A percentile compares a stretch with the other conserved stretches of the same genome.
Conservation (phyloP, 2,888 invertebrate genomes). For the Eupithecia exiguata region DNA sequence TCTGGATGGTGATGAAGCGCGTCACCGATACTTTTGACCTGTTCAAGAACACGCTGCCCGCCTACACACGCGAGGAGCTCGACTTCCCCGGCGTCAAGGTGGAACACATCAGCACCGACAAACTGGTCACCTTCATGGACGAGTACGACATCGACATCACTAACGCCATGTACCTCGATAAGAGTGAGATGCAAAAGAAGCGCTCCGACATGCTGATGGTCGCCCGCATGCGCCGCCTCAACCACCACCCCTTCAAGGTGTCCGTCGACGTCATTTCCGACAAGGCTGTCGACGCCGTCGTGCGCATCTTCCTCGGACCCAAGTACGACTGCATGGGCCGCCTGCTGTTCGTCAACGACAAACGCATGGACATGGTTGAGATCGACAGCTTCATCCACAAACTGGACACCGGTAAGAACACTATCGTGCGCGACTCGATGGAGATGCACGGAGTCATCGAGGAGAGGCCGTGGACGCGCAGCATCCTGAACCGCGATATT, state of each 20-base stretch:
- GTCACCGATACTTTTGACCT: slow-evolving; percentile 81
- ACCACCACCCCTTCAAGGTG: slow-evolving; percentile 86
- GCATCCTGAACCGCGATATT: slow-evolving; percentile 54
- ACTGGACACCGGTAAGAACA: slow-evolving; percentile 86
- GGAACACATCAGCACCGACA: slow-evolving; percentile 85
- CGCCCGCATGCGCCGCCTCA: slow-evolving; percentile 85
- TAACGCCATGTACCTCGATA: slow-evolving; percentile 83
- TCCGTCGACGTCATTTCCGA: slow-evolving; percentile 83
- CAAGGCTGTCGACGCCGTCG: slow-evolving; percentile 83
- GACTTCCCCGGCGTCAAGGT: slow-evolving; percentile 86
- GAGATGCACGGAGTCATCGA: slow-evolving; percentile 86
- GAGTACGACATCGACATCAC: slow-evolving; percentile 86
- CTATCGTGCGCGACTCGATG: slow-evolving; percentile 86
- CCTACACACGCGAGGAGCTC: slow-evolving; percentile 85
- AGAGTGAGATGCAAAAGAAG: slow-evolving; percentile 76
- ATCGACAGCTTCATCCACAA: slow-evolving; percentile 84
- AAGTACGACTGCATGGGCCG: slow-evolving; percentile 87
- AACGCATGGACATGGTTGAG: slow-evolving; percentile 74
- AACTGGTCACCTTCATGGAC: slow-evolving; percentile 88
- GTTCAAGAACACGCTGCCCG: slow-evolving; percentile 84
- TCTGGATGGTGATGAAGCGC: slow-evolving; percentile 87
- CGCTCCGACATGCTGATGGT: slow-evolving; percentile 75
- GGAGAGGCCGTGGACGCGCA: slow-evolving; percentile 82
- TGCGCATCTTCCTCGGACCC: slow-evolving; percentile 88
- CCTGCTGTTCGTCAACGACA: slow-evolving; percentile 77